Evolutionary conservation across 2,113 vertebrate species (phyloP).

Genomic region (Maccullochella peelii): DNA sequence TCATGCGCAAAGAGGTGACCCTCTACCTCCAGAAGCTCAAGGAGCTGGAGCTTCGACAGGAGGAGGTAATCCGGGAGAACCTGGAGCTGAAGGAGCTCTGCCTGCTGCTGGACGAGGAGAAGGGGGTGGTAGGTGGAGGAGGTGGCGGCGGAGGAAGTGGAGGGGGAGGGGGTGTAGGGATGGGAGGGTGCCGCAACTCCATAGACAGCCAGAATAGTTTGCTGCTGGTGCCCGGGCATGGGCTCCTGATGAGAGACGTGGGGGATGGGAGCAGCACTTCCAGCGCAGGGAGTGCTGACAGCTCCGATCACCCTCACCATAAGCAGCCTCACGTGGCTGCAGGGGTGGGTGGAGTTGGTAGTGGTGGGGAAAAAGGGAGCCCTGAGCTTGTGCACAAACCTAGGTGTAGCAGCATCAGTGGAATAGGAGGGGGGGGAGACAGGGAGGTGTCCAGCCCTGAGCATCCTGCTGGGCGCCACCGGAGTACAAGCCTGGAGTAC

Average conservation of each 20-base stretch:
- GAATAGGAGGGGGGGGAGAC: slow-evolving; percentile 64
- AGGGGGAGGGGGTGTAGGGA: slow-evolving; percentile 48
- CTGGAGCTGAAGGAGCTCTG: slow-evolving; percentile 96
- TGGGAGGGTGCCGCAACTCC: slow-evolving; percentile 91
- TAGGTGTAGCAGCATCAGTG: slow-evolving; percentile 82
- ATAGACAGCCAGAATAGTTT: slow-evolving; percentile 96
- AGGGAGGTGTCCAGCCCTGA: slow-evolving; percentile 87
- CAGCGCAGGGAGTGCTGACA: slow-evolving; percentile 93
- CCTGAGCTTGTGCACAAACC: slow-evolving; percentile 91
- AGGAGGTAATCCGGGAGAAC: slow-evolving; percentile 95
- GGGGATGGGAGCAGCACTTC: slow-evolving; percentile 97
- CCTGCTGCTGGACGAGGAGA: slow-evolving; percentile 94
- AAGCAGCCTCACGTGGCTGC: slow-evolving; percentile 89
- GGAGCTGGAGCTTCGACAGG: slow-evolving; percentile 94
- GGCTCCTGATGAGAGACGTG: slow-evolving; percentile 89
- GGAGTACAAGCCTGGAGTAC: slow-evolving; percentile 93
- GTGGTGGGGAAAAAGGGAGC: slow-evolving; percentile 82
- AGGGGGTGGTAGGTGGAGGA: slow-evolving; percentile 77
- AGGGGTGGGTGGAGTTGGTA: slow-evolving; percentile 63
- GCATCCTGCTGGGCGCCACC: slow-evolving; percentile 84
- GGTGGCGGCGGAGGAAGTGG: slow-evolving; percentile 49
- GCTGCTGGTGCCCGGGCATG: slow-evolving; percentile 83
- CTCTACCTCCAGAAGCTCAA: slow-evolving; percentile 96
- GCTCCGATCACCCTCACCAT: slow-evolving; percentile 92
- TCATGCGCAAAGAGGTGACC: slow-evolving; percentile 98